Base-by-base conservation (phyloP, 1,140 invertebrate species). In the Plutomurus gul region DNA sequence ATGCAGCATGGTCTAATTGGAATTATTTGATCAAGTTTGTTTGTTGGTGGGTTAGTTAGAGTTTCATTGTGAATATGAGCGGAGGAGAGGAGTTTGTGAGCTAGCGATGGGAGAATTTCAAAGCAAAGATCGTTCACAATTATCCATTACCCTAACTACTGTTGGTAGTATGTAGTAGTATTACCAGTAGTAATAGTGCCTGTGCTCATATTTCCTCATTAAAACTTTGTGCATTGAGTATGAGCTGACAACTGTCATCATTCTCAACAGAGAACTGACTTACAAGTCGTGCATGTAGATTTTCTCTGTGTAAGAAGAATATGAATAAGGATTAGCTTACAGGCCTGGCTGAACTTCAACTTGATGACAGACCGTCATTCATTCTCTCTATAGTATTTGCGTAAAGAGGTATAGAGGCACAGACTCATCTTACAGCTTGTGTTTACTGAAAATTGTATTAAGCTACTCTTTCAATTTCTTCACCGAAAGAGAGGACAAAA, bases 161-260 rank as follows among this genome's bases (percentile, higher is more conserved):
- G 27, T 30, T n/a, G n/a, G n/a, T n/a, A n/a, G n/a, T n/a, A n/a
- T n/a, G n/a, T n/a, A n/a, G n/a, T n/a, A n/a, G n/a, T n/a, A n/a
- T n/a, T n/a, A n/a, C n/a, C n/a, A n/a, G n/a, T n/a, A n/a, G n/a
- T n/a, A n/a, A n/a, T n/a, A n/a, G n/a, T n/a, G n/a, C n/a, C n/a
- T n/a, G n/a, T 65, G 30, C 74, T 75, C 74, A 75, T 75, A 75
- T 75, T 75, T 75, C 74, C 74, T 75, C 74, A 75, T 75, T 75
- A 75, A 75, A 75, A 75, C 74, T 75, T 75, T 27, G 47, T 51
- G 30, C 49, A 75, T 75, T 75, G 74, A 75, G 56, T 51, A 37
- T 75, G 74, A 75, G 47, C 74, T 56, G 74, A 75, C 74, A 75
- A 75, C 27, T 75, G 56, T 65, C 56, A 65, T 33, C 56, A 65